Conservation (phyloP, 2,113 vertebrate genomes). For the Turdus rufiventris region DNA sequence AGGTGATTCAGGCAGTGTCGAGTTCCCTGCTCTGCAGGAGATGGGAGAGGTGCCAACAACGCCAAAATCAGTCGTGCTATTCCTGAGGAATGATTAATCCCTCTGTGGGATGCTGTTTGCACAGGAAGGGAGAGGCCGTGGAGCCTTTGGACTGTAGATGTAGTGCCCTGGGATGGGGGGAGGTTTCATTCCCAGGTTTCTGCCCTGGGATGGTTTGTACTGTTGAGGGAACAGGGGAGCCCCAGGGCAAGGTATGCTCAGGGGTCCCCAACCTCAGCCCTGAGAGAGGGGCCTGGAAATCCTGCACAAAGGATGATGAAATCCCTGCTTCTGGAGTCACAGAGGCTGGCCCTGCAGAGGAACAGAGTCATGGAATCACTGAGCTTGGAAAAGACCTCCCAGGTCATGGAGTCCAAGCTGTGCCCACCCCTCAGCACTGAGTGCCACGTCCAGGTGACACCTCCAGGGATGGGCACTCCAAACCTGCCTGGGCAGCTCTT, state of each 20-base stretch:
- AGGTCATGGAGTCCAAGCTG: fast-evolving
- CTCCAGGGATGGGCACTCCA: background rate
- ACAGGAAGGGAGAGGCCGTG: slow-evolving; percentile 42
- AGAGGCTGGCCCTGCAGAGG: fast-evolving
- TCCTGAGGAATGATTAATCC: slow-evolving; percentile 12
- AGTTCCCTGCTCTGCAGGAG: background rate
- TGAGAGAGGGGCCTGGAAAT: background rate
- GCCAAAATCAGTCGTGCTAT: background rate
- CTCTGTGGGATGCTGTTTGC: background rate
- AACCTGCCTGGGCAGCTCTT: background rate
- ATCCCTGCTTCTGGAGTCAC: background rate
- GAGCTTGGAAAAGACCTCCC: background rate
- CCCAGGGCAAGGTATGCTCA: background rate
- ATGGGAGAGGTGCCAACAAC: background rate
- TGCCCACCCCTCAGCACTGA: fast-evolving
- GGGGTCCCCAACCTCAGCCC: background rate
- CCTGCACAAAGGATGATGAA: background rate
- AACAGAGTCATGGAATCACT: background rate
- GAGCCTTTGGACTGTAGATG: background rate
- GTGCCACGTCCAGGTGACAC: background rate
- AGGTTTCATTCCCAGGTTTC: background rate
- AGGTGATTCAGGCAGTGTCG: background rate
- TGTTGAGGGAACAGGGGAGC: slow-evolving; percentile 5
- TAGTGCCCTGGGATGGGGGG: background rate
- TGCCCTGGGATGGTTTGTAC: background rate